Evolutionary conservation across 2,888 invertebrate species (phyloP), one percentile per base, ranked within the genome.

Genomic region (Caenorhabditis sp.): DNA sequence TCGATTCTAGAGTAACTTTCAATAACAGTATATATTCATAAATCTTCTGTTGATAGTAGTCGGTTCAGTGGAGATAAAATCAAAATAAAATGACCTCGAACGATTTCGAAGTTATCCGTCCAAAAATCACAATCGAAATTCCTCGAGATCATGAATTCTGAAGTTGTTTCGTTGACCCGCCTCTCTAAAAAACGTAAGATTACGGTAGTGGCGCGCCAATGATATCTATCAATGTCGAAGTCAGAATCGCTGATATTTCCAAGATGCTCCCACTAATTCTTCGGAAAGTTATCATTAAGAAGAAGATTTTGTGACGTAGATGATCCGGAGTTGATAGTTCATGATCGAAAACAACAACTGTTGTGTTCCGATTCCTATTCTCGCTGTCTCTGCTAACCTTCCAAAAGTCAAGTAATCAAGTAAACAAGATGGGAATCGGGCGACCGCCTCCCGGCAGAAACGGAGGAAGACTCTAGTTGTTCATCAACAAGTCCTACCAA

Each of bases 391-490:
- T n/a, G 9, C 9, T 40, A 18, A 26, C 50, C 69, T 60, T 60
- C 35, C 37, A 55, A 53, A 50, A 51, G 40, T 40, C 65, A 56
- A 58, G 65, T 65, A 74, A 74, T 67, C 60, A 60, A n/a, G 32
- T 24, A 56, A n/a, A n/a, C n/a, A n/a, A n/a, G n/a, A n/a, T n/a
- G n/a, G n/a, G n/a, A n/a, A n/a, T n/a, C n/a, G n/a, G n/a, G n/a
- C n/a, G n/a, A 56, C 56, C 64, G 26, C 18, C n/a, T n/a, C 22
- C 51, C 24, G 37, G 15, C n/a, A n/a, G n/a, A n/a, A n/a, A n/a
- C n/a, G n/a, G n/a, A 15, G 28, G 53, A 61, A 35, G 69, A 77
- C 56, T 77, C 47, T 77, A 77, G 76, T n/a, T n/a, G n/a, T 76
- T 40, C 60, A 65, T 37, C 76, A 68, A 62, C 53, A 44, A 51